Evolutionary conservation across 2,888 invertebrate genomes (phyloP).

Genomic region (Drosophila silvestris): DNA sequence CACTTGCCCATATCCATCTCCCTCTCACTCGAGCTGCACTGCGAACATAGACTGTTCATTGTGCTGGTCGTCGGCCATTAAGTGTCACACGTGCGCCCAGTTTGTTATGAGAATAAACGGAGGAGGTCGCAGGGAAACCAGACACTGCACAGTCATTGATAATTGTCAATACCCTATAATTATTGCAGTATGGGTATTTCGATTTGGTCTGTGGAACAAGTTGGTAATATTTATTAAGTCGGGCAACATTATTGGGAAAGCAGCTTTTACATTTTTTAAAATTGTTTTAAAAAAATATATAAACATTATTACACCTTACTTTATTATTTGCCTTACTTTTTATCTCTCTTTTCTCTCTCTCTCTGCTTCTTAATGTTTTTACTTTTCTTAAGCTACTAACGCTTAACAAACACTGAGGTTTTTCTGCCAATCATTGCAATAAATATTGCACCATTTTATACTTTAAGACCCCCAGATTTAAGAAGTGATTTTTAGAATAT

Average conservation of each 20-base stretch:
- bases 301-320: neutral
- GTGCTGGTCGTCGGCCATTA: conserved; percentile 39
- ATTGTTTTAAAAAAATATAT: neutral
- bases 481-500: conserved; percentile 1
- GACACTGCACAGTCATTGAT: conserved; percentile 9
- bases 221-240: neutral
- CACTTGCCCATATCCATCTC: neutral
- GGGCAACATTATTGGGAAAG: neutral
- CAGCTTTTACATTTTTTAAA: neutral
- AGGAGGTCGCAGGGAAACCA: conserved; percentile 4
- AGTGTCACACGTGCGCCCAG: conserved; percentile 54
- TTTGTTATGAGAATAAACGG: conserved; percentile 29
- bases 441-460: neutral
- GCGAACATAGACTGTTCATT: conserved; percentile 13
- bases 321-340: neutral
- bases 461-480: neutral
- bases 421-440: neutral
- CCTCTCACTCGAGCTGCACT: conserved; percentile 1
- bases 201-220: neutral
- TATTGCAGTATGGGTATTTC: neutral
- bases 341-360: neutral
- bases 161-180: conserved; percentile 21
- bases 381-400: neutral
- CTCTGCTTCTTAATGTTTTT: neutral
- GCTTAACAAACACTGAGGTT: neutral